These are phyloP conservation scores for Hypolimnas misippus DNA, from an alignment of 2,888 invertebrate genomes.

Conservation along the genomic window DNA sequence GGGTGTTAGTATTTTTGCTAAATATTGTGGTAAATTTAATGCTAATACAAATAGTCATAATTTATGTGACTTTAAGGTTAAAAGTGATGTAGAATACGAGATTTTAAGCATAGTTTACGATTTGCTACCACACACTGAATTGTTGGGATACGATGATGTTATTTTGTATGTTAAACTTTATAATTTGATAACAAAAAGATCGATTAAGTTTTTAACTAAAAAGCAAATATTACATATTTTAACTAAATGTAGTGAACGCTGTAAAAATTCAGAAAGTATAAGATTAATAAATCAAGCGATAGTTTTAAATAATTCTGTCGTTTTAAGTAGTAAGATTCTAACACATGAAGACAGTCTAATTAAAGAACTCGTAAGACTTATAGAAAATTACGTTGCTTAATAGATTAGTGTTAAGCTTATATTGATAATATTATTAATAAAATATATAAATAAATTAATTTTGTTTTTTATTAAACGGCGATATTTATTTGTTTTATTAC, in stretches of 20 bases:
- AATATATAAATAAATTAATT: not conserved
- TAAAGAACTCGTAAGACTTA: slow-evolving; percentile 53
- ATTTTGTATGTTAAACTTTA: slow-evolving; percentile 57
- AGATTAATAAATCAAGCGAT: slow-evolving; percentile 59
- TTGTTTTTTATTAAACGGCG: not conserved
- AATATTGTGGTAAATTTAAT: slow-evolving; percentile 51
- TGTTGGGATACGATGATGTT: slow-evolving; percentile 58
- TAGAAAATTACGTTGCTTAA: slow-evolving; percentile 55
- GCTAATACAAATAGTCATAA: slow-evolving; percentile 48
- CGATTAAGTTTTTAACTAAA: slow-evolving; percentile 63
- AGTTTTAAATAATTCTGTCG: slow-evolving; percentile 52
- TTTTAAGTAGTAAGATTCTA: slow-evolving; percentile 58
- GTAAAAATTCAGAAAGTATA: slow-evolving; percentile 53
- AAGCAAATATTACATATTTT: slow-evolving; percentile 63
- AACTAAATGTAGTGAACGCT: slow-evolving; percentile 49
- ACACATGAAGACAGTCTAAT: slow-evolving; percentile 49
- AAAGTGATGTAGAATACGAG: slow-evolving; percentile 70
- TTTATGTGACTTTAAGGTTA: slow-evolving; percentile 61
- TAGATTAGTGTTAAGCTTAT: slow-evolving; percentile 9
- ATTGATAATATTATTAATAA: not conserved
- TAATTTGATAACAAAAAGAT: slow-evolving; percentile 62
- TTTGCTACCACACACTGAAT: slow-evolving; percentile 56
- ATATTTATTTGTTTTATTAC: not conserved
- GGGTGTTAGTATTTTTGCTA: slow-evolving; percentile 58
- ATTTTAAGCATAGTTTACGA: slow-evolving; percentile 60